Conservation (phyloP, 2,797 vertebrate species). For the Pelodytes ibericus region DNA sequence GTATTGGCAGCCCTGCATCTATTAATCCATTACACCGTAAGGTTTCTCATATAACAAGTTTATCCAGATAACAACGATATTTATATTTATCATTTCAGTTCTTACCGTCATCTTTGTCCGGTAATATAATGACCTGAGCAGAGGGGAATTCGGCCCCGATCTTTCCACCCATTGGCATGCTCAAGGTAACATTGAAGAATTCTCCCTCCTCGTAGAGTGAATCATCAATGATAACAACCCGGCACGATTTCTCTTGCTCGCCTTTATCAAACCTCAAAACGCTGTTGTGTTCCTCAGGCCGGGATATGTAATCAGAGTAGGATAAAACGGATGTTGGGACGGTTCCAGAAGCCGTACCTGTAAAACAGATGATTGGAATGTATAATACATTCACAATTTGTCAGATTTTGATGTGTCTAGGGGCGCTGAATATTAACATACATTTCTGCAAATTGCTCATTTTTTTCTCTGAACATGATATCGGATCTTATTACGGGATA, state of each 20-base stretch:
- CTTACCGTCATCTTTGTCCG: conserved; percentile 89
- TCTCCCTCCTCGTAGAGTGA: conserved; percentile 89
- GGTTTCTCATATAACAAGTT: too few relatives aligned
- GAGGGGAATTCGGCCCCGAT: conserved; percentile 80
- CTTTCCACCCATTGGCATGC: conserved; percentile 86
- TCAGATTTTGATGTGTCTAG: conserved; percentile 37
- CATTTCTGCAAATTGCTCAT: not conserved
- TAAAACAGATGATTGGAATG: conserved; percentile 36
- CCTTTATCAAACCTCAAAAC: conserved; percentile 85
- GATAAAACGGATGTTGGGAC: conserved; percentile 86
- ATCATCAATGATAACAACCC: conserved; percentile 88
- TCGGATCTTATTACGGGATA: too few relatives aligned
- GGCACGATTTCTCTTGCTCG: conserved; percentile 82
- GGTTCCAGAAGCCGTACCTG: conserved; percentile 88
- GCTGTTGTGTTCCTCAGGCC: conserved; percentile 87
- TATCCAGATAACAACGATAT: too few relatives aligned
- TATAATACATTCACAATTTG: conserved; percentile 28
- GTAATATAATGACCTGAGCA: conserved; percentile 77
- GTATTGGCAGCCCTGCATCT: too few relatives aligned
- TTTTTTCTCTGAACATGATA: not conserved
- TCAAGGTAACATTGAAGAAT: conserved; percentile 86
- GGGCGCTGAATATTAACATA: conserved; percentile 1
- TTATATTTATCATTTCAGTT: not conserved
- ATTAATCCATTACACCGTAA: too few relatives aligned
- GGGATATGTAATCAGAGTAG: conserved; percentile 93